Conservation (phyloP, 1,140 invertebrate genomes). For the Drosophila melanica region DNA sequence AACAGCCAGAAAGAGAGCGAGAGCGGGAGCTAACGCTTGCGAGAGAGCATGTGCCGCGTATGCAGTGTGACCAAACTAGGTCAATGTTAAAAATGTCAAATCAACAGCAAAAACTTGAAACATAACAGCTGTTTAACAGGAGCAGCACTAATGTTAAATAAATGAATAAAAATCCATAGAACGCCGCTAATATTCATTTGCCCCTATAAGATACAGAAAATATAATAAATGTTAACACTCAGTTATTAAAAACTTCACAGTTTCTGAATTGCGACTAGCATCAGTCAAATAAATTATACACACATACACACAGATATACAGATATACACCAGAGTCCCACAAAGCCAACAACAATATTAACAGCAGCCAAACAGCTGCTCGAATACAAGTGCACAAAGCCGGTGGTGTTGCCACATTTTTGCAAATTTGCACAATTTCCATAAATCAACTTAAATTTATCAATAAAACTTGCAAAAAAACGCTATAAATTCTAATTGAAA, state of each 20-base stretch:
- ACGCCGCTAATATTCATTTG: background rate
- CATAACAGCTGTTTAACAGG: constrained; percentile 1
- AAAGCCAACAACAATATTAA: constrained; percentile 8
- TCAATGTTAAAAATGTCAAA: constrained; percentile 6
- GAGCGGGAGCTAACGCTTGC: no score
- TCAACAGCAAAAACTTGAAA: background rate
- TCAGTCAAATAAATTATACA: background rate
- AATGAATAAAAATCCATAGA: background rate
- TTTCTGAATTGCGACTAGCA: no score
- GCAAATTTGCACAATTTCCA: background rate
- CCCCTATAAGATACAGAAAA: no score
- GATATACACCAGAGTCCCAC: background rate
- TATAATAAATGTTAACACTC: no score
- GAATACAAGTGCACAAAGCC: constrained; percentile 26
- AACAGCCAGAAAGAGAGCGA: constrained; percentile 16
- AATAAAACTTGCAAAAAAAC: constrained; percentile 14
- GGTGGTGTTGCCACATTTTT: constrained; percentile 16
- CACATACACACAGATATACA: constrained; percentile 6
- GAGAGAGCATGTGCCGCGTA: constrained; percentile 41
- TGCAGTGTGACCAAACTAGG: constrained; percentile 30
- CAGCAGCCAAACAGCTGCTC: constrained; percentile 31
- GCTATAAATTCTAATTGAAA: background rate
- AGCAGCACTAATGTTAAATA: background rate
- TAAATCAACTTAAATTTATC: background rate
- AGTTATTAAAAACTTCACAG: no score